phyloP scores from a whole-genome alignment of 1,140 invertebrate genomes.

The Lepidotrigona ventralis region DNA sequence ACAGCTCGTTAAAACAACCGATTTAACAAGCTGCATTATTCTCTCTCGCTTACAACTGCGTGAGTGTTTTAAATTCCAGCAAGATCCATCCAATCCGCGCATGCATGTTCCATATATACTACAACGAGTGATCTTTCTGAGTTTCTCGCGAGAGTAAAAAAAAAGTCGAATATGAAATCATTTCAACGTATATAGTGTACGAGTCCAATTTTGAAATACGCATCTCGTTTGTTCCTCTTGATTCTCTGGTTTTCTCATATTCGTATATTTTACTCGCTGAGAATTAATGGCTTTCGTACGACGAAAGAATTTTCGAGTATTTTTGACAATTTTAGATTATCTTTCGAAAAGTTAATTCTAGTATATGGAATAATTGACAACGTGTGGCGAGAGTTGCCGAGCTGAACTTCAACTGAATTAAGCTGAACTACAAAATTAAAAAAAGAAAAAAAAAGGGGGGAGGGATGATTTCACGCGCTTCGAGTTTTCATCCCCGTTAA shows the following conservation, averaged over 20 bases:
- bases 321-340: background rate
- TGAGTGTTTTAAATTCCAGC: background rate
- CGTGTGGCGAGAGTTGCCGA: no score
- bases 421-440: no score
- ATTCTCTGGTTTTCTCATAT: background rate
- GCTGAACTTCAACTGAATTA: no score
- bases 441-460: no score
- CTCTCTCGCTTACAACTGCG: background rate
- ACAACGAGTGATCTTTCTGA: background rate
- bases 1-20: slow-evolving; percentile 1
- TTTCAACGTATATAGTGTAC: background rate
- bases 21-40: background rate
- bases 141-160: background rate
- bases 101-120: background rate
- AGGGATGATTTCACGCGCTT: background rate
- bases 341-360: no score
- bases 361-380: no score
- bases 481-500: background rate
- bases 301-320: background rate
- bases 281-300: background rate
- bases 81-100: background rate
- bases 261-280: background rate
- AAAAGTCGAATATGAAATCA: background rate
- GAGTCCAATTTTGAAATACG: background rate
- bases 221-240: no score